Conservation (phyloP, 2,797 vertebrate species). For the Erethizon dorsatum region DNA sequence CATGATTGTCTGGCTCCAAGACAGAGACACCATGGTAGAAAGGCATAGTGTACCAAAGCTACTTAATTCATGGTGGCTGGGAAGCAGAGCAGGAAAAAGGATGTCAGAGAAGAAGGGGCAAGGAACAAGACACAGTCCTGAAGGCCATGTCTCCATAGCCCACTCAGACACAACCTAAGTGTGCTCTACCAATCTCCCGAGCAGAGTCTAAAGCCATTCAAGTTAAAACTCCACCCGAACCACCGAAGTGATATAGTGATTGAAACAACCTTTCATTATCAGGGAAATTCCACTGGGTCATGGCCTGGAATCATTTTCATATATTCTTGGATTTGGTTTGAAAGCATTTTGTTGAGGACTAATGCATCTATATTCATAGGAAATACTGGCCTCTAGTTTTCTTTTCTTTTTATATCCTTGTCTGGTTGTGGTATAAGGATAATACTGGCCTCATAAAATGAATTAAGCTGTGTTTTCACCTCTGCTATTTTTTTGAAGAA, state of each 20-base stretch:
- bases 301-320: not conserved
- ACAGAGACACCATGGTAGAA: not conserved
- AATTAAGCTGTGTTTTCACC: not conserved
- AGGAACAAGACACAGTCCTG: not conserved
- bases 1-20: not conserved
- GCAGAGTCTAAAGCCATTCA: not conserved
- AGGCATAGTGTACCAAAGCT: not conserved
- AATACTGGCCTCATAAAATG: not conserved
- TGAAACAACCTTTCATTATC: not conserved
- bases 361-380: not conserved
- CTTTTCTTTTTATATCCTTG: not conserved
- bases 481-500: not conserved
- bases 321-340: not conserved
- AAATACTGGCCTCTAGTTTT: not conserved
- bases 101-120: not conserved
- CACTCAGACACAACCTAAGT: not conserved
- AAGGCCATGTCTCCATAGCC: not conserved
- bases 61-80: not conserved
- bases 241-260: not conserved
- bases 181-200: not conserved
- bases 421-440: not conserved
- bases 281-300: not conserved
- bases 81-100: not conserved
- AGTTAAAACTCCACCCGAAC: not conserved
- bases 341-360: conserved; percentile 1